These are phyloP conservation scores for Engraulis encrasicolus DNA, from an alignment of 2,113 vertebrate species.

Conservation along the genomic window DNA sequence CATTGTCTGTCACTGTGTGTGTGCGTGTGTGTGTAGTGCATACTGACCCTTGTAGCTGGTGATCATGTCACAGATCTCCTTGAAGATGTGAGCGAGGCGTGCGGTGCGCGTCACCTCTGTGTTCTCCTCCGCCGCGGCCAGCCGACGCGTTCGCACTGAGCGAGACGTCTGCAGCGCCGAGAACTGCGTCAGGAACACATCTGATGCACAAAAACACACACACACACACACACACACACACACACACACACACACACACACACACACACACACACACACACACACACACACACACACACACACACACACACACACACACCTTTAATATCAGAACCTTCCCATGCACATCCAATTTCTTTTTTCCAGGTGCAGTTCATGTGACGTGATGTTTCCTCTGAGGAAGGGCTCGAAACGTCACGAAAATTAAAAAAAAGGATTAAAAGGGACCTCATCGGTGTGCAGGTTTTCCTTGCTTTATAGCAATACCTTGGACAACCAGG, in stretches of 20 bases:
- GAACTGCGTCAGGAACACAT: conserved; percentile 76
- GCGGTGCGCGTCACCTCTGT: conserved; percentile 94
- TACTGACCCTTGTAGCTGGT: conserved; percentile 91
- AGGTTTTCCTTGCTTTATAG: too few species aligned
- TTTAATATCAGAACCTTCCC: too few species aligned
- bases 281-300: not conserved
- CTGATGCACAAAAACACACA: not conserved
- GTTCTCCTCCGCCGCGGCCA: conserved; percentile 95
- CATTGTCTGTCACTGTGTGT: not conserved
- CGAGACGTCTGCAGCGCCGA: conserved; percentile 95
- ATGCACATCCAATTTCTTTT: too few species aligned
- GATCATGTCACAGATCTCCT: conserved; percentile 98
- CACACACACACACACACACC: too few species aligned
- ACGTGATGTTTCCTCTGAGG: too few species aligned
- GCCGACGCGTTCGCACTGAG: conserved; percentile 90
- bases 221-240: conserved; percentile 23
- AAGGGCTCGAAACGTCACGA: too few species aligned
- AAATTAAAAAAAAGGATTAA: too few species aligned
- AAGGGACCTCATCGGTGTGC: too few species aligned
- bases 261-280: not conserved
- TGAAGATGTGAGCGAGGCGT: conserved; percentile 97
- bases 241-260: conserved; percentile 23
- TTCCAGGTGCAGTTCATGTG: too few species aligned
- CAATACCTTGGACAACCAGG: too few species aligned
- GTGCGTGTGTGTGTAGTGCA: not conserved